Evolutionary conservation across 2,888 invertebrate species (phyloP), one percentile per base, ranked within the genome.

Genomic region (Stramonita haemastoma): DNA sequence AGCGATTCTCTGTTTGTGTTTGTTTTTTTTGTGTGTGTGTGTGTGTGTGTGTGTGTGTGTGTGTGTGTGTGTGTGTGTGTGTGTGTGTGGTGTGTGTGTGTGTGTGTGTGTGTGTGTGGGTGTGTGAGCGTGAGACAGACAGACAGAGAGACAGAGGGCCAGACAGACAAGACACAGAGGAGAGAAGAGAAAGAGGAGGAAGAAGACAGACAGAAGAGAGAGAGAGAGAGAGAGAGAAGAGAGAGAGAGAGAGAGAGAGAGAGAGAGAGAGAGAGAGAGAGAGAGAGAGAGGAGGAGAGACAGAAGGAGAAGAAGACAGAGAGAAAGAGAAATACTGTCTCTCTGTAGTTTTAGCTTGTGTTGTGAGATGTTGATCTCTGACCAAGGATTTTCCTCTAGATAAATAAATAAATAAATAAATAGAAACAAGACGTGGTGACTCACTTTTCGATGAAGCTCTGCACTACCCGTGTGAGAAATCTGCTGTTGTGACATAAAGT

Each of bases 401-500:
- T 73, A 60, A 13, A 26, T 1, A 66, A 13, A 66, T n/a, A 77
- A 1, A 77, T n/a, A 29, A n/a, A 77, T 1, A n/a, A n/a, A 77
- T 0, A 26, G 26, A 17, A 2, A 66, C 8, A 29, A 46, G 22
- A 46, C 5, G 36, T 5, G 22, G n/a, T n/a, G n/a, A 89, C 91
- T 93, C 94, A 96, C 97, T 96, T 96, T 93, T 97, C 97, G 91
- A 98, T 97, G 96, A 98, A 98, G 89, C 97, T 97, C 89, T 97
- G 97, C 89, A 98, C 97, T 79, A 97, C 97, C 91, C 97, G 96
- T 87, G 97, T 96, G 2, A n/a, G n/a, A n/a, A 60, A 15, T 15
- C 98, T 98, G 90, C 97, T 97, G 96, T 97, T 97, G 96, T 97
- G 97, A 88, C 97, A 97, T 60, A 15, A 60, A 15, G 17, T 60